Conservation (phyloP, 2,113 vertebrate species). For the Pterocles orientalis region DNA sequence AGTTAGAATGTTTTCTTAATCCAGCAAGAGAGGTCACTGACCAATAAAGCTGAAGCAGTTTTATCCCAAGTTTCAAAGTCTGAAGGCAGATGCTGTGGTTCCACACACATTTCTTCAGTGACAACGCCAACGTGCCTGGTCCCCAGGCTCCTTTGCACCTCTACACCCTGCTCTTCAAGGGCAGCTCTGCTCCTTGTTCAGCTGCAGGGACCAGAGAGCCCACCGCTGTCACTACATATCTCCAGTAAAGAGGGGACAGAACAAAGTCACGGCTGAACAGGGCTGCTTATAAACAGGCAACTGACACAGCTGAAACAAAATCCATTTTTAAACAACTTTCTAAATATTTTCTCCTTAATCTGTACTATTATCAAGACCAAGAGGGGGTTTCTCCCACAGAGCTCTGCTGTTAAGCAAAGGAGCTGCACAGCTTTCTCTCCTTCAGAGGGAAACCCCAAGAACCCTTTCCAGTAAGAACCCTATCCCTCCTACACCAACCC, state of each 20-base stretch:
- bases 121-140: fast-evolving
- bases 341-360: not conserved
- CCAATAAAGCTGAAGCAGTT: not conserved
- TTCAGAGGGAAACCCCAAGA: not conserved
- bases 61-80: not conserved
- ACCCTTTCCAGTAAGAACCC: not conserved
- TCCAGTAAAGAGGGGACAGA: not conserved
- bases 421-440: not conserved
- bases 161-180: not conserved
- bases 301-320: not conserved
- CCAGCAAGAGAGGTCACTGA: not conserved
- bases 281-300: not conserved
- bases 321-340: not conserved
- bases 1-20: not conserved
- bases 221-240: fast-evolving
- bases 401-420: not conserved
- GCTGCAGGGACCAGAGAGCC: not conserved
- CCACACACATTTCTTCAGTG: not conserved
- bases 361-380: not conserved
- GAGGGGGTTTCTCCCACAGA: not conserved
- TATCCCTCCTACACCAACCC: not conserved
- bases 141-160: not conserved
- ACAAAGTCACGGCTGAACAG: fast-evolving
- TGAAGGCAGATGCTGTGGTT: not conserved
- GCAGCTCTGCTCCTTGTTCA: not conserved